These are phyloP conservation scores for Chondrosia reniformis DNA, from an alignment of 37 sponge, comb jelly and placozoan species.

Conservation along the genomic window DNA sequence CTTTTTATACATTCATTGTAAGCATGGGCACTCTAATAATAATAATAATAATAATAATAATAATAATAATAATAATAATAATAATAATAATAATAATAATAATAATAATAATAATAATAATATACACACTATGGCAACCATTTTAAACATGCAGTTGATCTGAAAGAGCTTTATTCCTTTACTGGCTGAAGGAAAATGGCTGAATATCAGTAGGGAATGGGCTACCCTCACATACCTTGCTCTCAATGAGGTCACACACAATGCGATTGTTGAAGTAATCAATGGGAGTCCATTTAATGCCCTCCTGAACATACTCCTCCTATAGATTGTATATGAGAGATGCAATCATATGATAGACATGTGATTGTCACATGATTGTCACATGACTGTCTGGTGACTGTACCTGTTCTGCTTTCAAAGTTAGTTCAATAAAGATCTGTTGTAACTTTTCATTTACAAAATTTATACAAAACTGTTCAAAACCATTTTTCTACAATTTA, in stretches of 20 bases:
- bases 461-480: slow-evolving; percentile 99
- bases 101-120: too few species aligned
- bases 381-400: not conserved
- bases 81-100: too few species aligned
- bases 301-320: slow-evolving; percentile 97
- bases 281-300: slow-evolving; percentile 94
- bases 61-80: too few species aligned
- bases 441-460: slow-evolving; percentile 99
- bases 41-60: too few species aligned
- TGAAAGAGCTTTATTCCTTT: not conserved
- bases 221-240: slow-evolving; percentile 78
- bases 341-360: not conserved
- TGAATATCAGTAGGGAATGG: not conserved
- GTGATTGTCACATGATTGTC: not conserved
- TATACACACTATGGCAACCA: not conserved
- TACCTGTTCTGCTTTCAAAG: slow-evolving; percentile 96
- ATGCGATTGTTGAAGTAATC: slow-evolving; percentile 98
- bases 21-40: too few species aligned
- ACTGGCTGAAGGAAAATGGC: not conserved
- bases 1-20: too few species aligned
- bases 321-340: slow-evolving; percentile 14
- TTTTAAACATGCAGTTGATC: not conserved
- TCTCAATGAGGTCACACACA: slow-evolving; percentile 95
- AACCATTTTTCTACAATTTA: slow-evolving; percentile 92
- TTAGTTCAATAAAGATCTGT: slow-evolving; percentile 97